Conservation (phyloP, 2,888 invertebrate species). For the Mythimna loreyi region DNA sequence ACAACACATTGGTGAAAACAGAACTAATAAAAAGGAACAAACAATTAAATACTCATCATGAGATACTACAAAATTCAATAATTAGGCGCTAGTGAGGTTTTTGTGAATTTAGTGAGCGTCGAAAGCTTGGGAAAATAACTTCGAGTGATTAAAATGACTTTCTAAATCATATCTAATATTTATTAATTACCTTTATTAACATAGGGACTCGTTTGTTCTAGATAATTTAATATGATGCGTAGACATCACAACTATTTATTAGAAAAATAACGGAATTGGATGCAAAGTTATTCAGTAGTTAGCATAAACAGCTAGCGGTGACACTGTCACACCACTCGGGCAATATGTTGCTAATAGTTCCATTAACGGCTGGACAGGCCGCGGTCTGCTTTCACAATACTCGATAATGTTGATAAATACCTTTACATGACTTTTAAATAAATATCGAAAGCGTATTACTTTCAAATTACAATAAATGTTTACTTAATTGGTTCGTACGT, state of each 20-base stretch:
- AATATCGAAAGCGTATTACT: constrained; percentile 55
- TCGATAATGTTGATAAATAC: constrained; percentile 23
- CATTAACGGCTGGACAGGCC: constrained; percentile 16
- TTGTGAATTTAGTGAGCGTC: not conserved
- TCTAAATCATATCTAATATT: constrained; percentile 11
- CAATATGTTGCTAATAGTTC: constrained; percentile 30
- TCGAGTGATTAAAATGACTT: constrained; percentile 1
- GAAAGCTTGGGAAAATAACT: not conserved
- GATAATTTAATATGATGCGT: constrained; percentile 3
- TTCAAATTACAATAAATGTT: constrained; percentile 52
- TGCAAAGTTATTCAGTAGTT: constrained; percentile 37
- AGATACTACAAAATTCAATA: not conserved
- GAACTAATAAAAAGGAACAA: not conserved
- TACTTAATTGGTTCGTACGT: constrained; percentile 49
- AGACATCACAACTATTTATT: constrained; percentile 13
- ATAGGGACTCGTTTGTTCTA: constrained; percentile 7
- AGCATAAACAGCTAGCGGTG: constrained; percentile 20
- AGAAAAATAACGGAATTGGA: constrained; percentile 13
- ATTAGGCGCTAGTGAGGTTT: not conserved
- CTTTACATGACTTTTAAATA: constrained; percentile 43
- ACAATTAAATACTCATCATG: not conserved
- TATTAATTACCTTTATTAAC: constrained; percentile 4
- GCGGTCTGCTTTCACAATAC: constrained; percentile 43
- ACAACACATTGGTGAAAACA: not conserved
- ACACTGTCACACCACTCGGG: constrained; percentile 22